A percentile compares a stretch with the other conserved stretches of the same genome.
phyloP scores from a whole-genome alignment of 1,140 invertebrate species.

The Ooceraea biroi region DNA sequence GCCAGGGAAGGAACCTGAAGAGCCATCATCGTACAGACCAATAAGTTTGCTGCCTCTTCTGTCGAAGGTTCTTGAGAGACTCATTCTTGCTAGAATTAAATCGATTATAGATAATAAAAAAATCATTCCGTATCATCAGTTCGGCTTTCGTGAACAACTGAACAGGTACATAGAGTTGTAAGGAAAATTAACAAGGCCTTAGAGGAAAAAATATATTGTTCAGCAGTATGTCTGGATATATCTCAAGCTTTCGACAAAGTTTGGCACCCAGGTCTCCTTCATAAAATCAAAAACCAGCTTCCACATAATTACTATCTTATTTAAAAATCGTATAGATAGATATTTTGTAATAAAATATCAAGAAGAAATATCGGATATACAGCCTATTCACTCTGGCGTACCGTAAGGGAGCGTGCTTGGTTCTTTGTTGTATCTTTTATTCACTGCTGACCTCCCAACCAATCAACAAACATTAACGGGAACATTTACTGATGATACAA shows the following conservation, averaged over 20 bases:
- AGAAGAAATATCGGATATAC: too few relatives aligned
- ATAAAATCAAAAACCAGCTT: not conserved
- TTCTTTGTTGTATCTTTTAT: too few relatives aligned
- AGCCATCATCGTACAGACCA: conserved; percentile 57
- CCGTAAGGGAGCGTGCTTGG: too few relatives aligned
- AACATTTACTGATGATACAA: too few relatives aligned
- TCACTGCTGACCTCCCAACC: too few relatives aligned
- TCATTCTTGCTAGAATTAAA: not conserved
- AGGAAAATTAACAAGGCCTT: not conserved
- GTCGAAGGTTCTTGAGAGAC: not conserved
- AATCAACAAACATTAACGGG: too few relatives aligned
- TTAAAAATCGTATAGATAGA: too few relatives aligned
- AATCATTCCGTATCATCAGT: not conserved
- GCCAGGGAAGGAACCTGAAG: conserved; percentile 62
- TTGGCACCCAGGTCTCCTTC: not conserved
- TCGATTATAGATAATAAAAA: not conserved
- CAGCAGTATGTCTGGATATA: not conserved
- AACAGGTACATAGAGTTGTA: not conserved
- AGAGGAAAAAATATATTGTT: not conserved
- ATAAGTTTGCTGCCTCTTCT: conserved; percentile 54
- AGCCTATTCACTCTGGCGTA: too few relatives aligned
- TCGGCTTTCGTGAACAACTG: not conserved
- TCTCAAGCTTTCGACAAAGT: not conserved
- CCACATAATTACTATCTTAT: too few relatives aligned
- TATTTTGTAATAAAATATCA: too few relatives aligned